These are phyloP conservation scores for Drosophila fungiperda DNA, from an alignment of 2,888 invertebrate species.

Conservation along the genomic window DNA sequence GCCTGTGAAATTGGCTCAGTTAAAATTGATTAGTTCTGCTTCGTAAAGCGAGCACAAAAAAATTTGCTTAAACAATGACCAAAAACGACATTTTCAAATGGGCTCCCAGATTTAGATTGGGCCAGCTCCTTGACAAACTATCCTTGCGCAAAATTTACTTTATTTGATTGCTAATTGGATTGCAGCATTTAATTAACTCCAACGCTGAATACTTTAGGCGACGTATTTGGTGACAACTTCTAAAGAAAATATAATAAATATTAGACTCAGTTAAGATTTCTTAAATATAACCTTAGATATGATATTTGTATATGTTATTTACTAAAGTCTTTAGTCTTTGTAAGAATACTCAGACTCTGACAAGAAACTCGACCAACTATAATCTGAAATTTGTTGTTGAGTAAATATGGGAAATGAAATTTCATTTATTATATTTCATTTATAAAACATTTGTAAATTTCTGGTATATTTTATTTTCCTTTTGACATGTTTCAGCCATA, in stretches of 20 bases:
- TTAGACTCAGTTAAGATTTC: not conserved
- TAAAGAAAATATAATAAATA: not conserved
- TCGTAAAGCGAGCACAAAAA: constrained; percentile 50
- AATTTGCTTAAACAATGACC: constrained; percentile 37
- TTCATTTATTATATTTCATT: constrained; percentile 5
- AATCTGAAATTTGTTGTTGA: not conserved
- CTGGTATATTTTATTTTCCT: constrained; percentile 1
- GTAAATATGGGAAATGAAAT: not conserved
- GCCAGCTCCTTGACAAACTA: constrained; percentile 30
- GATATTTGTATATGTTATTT: not conserved
- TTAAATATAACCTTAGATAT: not conserved
- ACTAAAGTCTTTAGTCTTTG: not conserved
- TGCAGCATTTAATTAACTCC: not conserved
- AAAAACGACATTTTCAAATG: constrained; percentile 28
- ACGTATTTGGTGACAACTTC: not conserved
- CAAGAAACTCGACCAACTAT: not conserved
- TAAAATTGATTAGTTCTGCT: constrained; percentile 61
- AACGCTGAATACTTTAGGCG: not conserved
- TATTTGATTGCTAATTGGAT: constrained; percentile 41
- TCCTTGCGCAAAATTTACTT: constrained; percentile 36
- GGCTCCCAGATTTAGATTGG: constrained; percentile 15
- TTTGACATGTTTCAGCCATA: constrained; percentile 28
- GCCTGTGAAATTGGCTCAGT: constrained; percentile 63
- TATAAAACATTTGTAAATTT: constrained; percentile 18
- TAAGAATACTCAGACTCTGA: no score